Percentiles rank a stretch among this genome's conserved stretches.
These are phyloP conservation scores for Lynx canadensis DNA, from an alignment of 2,113 vertebrate species.

Conservation along the genomic window DNA sequence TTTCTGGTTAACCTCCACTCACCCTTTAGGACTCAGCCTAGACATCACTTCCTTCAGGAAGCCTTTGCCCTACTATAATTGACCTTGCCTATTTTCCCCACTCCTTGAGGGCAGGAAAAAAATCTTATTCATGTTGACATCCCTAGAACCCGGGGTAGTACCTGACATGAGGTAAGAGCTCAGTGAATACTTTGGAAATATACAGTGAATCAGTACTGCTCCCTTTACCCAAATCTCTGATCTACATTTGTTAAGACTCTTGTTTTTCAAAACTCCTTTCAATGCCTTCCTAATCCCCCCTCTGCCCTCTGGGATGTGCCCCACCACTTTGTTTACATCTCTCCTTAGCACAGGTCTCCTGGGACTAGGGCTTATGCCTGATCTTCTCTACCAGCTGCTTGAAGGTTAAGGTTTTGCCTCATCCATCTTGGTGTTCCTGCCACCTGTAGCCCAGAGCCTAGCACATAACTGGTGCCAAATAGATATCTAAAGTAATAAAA, in stretches of 20 bases:
- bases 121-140: background rate
- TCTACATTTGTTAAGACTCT: background rate
- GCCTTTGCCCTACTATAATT: background rate
- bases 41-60: background rate
- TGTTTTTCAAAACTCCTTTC: background rate
- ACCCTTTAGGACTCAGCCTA: background rate
- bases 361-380: background rate
- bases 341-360: background rate
- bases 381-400: conserved; percentile 9
- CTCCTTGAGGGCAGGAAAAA: background rate
- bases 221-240: background rate
- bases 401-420: background rate
- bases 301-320: background rate
- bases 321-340: background rate
- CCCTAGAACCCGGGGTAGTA: background rate
- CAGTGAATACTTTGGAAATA: background rate
- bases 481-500: conserved; percentile 18
- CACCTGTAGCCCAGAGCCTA: background rate
- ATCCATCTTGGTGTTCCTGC: background rate
- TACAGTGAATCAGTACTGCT: background rate
- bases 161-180: background rate
- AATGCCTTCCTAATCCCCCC: background rate
- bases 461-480: background rate
- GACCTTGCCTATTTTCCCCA: background rate
- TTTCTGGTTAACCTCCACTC: background rate